Evolutionary conservation across 1,140 invertebrate genomes (phyloP).

Genomic region (Heliconius congener): DNA sequence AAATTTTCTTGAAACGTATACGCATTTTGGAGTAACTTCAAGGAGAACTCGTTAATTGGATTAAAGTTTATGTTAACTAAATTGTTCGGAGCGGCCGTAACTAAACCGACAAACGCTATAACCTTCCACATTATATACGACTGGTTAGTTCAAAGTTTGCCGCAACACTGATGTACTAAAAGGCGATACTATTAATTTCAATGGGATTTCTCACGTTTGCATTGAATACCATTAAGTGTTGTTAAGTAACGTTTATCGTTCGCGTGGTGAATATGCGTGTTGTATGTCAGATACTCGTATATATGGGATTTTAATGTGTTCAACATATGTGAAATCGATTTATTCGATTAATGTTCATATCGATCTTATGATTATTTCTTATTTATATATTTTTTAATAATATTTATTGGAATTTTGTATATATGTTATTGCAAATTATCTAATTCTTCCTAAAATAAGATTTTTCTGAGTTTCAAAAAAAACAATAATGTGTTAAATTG

Average conservation of each 20-base stretch:
- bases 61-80: slow-evolving; percentile 48
- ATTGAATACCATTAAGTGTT: slow-evolving; percentile 59
- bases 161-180: slow-evolving; percentile 53
- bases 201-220: slow-evolving; percentile 63
- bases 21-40: slow-evolving; percentile 63
- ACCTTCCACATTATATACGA: slow-evolving; percentile 62
- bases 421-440: no score
- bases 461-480: neutral
- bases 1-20: slow-evolving; percentile 66
- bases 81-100: slow-evolving; percentile 50
- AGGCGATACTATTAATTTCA: slow-evolving; percentile 59
- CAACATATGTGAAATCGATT: slow-evolving; percentile 21
- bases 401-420: no score
- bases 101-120: slow-evolving; percentile 50
- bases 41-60: slow-evolving; percentile 62
- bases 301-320: slow-evolving; percentile 34
- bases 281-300: slow-evolving; percentile 35
- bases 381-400: neutral
- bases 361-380: neutral
- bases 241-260: slow-evolving; percentile 56
- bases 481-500: neutral
- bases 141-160: slow-evolving; percentile 47
- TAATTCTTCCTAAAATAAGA: no score
- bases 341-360: neutral
- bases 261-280: slow-evolving; percentile 37